Percentiles rank a stretch among this genome's conserved stretches.
Evolutionary conservation across 1,140 invertebrate genomes (phyloP).

Genomic region (Eueides isabella): DNA sequence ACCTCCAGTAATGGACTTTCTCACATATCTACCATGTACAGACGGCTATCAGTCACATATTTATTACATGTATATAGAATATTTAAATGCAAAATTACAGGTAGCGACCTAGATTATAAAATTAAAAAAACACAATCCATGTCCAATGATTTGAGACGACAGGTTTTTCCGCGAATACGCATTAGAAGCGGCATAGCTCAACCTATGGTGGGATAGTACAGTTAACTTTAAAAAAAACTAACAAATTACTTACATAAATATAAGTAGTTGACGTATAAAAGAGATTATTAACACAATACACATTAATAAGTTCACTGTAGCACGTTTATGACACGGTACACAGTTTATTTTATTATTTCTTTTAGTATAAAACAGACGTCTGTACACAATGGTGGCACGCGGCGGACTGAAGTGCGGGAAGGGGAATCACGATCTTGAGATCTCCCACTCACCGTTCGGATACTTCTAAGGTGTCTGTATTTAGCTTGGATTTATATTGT

Average conservation of each 20-base stretch:
- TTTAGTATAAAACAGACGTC: conserved; percentile 23
- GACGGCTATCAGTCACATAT: no score
- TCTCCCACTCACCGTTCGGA: conserved; percentile 53
- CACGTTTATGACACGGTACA: conserved; percentile 58
- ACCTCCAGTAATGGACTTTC: no score
- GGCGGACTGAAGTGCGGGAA: conserved; percentile 50
- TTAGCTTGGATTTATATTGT: conserved; percentile 17
- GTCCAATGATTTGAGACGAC: conserved; percentile 61
- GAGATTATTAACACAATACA: conserved; percentile 51
- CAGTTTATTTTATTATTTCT: conserved; percentile 43
- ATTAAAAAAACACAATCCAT: conserved; percentile 50
- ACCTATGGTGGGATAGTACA: conserved; percentile 73
- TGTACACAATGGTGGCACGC: conserved; percentile 52
- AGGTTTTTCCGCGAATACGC: conserved; percentile 71
- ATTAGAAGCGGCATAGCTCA: conserved; percentile 63
- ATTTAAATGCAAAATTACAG: conserved; percentile 22
- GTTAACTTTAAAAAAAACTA: conserved; percentile 66
- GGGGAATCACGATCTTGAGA: conserved; percentile 52
- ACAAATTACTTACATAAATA: conserved; percentile 60
- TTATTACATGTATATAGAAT: no score
- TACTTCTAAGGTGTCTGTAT: conserved; percentile 36
- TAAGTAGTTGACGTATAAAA: conserved; percentile 56
- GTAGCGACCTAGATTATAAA: conserved; percentile 50
- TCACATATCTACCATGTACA: no score
- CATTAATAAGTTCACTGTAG: conserved; percentile 57